Base-by-base conservation (phyloP, 2,797 vertebrate genomes). In the Lycodopsis pacificus region DNA sequence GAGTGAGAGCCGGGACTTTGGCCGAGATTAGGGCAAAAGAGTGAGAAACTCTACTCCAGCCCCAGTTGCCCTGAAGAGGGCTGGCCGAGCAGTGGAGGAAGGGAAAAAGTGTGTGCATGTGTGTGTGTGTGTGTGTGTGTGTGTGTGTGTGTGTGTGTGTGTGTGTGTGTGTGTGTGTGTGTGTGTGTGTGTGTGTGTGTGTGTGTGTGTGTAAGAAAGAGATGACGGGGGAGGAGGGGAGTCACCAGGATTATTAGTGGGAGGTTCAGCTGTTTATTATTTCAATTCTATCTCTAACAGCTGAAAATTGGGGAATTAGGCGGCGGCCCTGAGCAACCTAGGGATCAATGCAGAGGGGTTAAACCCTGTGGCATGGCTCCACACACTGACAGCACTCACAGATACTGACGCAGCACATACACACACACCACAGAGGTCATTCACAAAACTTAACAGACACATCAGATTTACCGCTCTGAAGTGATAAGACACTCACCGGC, bases 231-330 rank as follows among this genome's bases (percentile, higher is more conserved):
- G 79, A 0, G 12, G 51, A 22, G 30, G 71, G 72, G 77, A 73
- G 73, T 81, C 91, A 92, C 77, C 19, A 59, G 89, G 93, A 94
- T 95, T 95, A 95, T 94, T 95, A 86, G 91, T 94, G 93, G 92
- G 91, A 92, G 94, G 94, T 94, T 95, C 93, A 95, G 94, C 94
- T 95, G 95, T 95, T 95, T 96, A 95, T 96, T 96, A 96, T 95
- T 96, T 92, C 94, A 95, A 94, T 95, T 95, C 94, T 93, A 94
- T 94, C 93, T 94, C 90, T 93, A 96, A 95, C 95, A 96, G 94
- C 94, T 95, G 94, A 95, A 96, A 96, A 96, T 95, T 95, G 93
- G 90, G 93, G 92, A 94, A 94, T 95, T 95, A 95, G 94, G 89
- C 82, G 12, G 84, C 81, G 86, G 88, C 89, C 90, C 86, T 22